Conservation (phyloP, 2,113 vertebrate genomes). For the Petroica traversi region DNA sequence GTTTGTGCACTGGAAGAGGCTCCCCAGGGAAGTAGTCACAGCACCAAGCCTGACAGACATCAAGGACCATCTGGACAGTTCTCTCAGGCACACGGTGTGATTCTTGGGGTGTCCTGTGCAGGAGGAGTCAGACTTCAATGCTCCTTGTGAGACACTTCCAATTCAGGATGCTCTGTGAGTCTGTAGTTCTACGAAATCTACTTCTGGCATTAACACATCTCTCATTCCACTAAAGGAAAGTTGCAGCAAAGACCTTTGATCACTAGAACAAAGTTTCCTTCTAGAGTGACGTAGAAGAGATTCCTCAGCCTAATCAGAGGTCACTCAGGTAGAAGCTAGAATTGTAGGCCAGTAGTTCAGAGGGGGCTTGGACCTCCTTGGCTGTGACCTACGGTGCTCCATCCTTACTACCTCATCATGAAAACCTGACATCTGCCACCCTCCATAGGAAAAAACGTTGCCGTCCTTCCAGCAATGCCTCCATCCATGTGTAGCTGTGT, state of each 20-base stretch:
- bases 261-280: not conserved
- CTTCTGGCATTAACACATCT: accelerated
- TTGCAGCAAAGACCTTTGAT: not conserved
- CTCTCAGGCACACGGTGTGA: not conserved
- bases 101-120: not conserved
- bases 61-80: not conserved
- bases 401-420: not conserved
- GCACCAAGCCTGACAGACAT: not conserved
- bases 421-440: not conserved
- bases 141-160: not conserved
- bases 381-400: not conserved
- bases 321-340: not conserved
- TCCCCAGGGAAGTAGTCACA: not conserved
- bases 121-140: not conserved
- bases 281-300: not conserved
- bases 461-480: not conserved
- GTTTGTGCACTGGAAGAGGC: not conserved
- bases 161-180: not conserved
- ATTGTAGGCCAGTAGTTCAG: not conserved
- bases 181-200: not conserved
- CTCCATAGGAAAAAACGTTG: not conserved
- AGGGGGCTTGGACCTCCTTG: not conserved
- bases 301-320: not conserved
- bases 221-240: not conserved
- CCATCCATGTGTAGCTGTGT: not conserved